Percentiles rank a stretch among this genome's conserved stretches.
Evolutionary conservation across 2,888 invertebrate species (phyloP).

Genomic region (Archaeoteleia sp.): DNA sequence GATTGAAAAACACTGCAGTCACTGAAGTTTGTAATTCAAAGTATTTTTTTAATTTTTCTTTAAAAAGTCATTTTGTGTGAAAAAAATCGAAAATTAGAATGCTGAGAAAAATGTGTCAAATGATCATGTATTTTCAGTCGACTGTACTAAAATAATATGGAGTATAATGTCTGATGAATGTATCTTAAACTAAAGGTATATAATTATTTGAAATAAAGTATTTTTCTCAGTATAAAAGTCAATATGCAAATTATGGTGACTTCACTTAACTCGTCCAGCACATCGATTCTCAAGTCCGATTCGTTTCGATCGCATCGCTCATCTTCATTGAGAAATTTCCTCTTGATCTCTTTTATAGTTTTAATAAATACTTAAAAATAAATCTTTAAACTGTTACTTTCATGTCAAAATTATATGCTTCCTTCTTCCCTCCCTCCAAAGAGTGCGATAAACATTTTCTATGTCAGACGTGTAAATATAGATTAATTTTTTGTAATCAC

Average conservation of each 20-base stretch:
- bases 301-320: slow-evolving; percentile 19
- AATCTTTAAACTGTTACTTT: too few species aligned
- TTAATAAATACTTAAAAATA: too few species aligned
- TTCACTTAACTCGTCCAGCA: background rate
- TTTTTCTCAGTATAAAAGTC: slow-evolving; percentile 14
- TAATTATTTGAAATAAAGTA: slow-evolving; percentile 11
- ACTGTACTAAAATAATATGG: slow-evolving; percentile 16
- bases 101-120: too few species aligned
- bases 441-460: background rate
- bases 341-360: slow-evolving; percentile 37
- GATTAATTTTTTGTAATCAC: slow-evolving; percentile 6
- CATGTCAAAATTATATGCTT: too few species aligned
- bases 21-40: too few species aligned
- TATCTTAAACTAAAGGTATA: slow-evolving; percentile 7
- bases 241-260: slow-evolving; percentile 9
- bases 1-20: too few species aligned
- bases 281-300: slow-evolving; percentile 17
- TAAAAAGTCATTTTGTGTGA: too few species aligned
- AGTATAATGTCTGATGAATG: slow-evolving; percentile 6
- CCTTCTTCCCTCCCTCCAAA: too few species aligned
- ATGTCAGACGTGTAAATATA: slow-evolving; percentile 15
- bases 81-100: too few species aligned
- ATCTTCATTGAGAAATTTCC: slow-evolving; percentile 27
- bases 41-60: too few species aligned
- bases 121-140: too few species aligned